Evolutionary conservation across 1,140 invertebrate species (phyloP), one percentile per base, ranked within the genome.

Genomic region (Mactra quadrangularis): DNA sequence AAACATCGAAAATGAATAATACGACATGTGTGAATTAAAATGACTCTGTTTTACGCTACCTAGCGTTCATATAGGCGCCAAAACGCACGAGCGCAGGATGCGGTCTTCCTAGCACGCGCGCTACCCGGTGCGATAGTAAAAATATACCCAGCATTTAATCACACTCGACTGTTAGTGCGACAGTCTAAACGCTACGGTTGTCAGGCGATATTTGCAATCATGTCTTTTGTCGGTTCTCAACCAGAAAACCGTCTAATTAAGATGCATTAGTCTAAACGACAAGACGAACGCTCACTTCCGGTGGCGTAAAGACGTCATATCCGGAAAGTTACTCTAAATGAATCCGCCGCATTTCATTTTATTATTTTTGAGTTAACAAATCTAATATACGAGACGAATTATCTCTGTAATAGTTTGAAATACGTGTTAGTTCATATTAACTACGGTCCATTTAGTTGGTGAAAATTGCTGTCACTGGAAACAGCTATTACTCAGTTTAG

Each of bases 71-170:
- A 17, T 25, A 41, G 74, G 45, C 57, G 45, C 55, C 45, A 76
- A 47, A 76, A 78, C 76, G 76, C 64, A 68, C 29, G 47, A 31
- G 47, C 76, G 19, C 76, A 68, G 50, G 29, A 52, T 59, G 72
- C 41, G 72, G 57, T 59, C 64, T 59, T 70, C 66, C 77, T n/a
- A 50, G 53, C 77, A 60, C 77, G 77, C 77, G 66, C 66, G 53
- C 17, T 71, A 50, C 77, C 77, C 77, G 77, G 77, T 81, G 77
- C 25, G 77, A 57, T 50, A 70, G 77, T 81, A 81, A 81, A 81
- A 81, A 81, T 71, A 81, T 81, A 81, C 77, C 66, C 77, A 81
- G 77, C 77, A 81, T 59, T 81, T 81, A 81, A 81, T 81, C 29
- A 66, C 27, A 25, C 77, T 29, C 68, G n/a, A 25, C 45, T 22